phyloP scores from a whole-genome alignment of 2,113 vertebrate species.

The human region DNA sequence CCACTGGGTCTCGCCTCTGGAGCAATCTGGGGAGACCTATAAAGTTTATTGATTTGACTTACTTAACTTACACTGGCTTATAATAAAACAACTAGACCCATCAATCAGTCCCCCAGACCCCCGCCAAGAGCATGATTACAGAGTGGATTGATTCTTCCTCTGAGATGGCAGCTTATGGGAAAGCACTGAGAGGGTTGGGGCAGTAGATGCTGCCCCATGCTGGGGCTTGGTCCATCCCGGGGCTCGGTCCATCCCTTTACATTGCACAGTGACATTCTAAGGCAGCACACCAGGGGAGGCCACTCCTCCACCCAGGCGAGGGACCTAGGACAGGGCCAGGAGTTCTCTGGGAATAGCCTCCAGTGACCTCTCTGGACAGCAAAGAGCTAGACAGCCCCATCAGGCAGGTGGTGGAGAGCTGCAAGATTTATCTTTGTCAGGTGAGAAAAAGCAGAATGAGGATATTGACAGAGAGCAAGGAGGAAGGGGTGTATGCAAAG shows the following conservation, averaged over 20 bases:
- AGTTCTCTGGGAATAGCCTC: not conserved
- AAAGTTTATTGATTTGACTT: conserved; percentile 73
- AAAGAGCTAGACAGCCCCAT: not conserved
- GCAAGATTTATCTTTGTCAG: not conserved
- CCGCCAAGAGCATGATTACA: conserved; percentile 49
- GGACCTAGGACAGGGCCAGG: not conserved
- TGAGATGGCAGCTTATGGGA: conserved; percentile 40
- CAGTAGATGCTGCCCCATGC: not conserved
- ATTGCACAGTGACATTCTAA: not conserved
- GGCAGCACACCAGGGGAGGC: not conserved
- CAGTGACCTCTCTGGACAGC: not conserved
- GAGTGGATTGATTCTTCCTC: conserved; percentile 46
- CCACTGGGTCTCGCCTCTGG: conserved; percentile 42
- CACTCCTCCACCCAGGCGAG: not conserved
- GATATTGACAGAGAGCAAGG: not conserved
- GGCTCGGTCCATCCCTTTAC: not conserved
- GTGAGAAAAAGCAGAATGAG: not conserved
- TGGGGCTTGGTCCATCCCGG: not conserved
- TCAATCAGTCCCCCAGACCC: conserved; percentile 27
- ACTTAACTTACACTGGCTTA: conserved; percentile 67
- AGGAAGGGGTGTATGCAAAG: not conserved
- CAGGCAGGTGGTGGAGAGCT: not conserved
- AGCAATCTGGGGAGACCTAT: conserved; percentile 66
- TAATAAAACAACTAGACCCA: conserved; percentile 52
- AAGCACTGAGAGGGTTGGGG: not conserved